A percentile compares a stretch with the other conserved stretches of the same genome.
These are phyloP conservation scores for Lathronympha strigana DNA, from an alignment of 2,888 invertebrate genomes.

Conservation along the genomic window DNA sequence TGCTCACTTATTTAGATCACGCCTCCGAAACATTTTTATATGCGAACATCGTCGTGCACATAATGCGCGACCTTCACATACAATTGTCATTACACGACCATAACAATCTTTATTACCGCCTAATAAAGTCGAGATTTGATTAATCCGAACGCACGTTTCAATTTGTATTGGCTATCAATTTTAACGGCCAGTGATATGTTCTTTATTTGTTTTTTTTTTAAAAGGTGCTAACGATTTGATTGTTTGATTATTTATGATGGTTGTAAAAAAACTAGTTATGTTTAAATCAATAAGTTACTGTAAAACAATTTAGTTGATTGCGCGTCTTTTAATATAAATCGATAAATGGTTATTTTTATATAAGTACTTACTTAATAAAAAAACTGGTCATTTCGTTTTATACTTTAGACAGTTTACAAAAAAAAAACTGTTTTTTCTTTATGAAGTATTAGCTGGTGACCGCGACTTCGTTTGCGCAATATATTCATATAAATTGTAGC, in stretches of 20 bases:
- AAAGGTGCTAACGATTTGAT: conserved; percentile 4
- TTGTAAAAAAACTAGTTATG: conserved; percentile 17
- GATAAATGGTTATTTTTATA: not conserved
- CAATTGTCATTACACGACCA: conserved; percentile 33
- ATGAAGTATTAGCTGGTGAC: no score
- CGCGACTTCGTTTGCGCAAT: no score
- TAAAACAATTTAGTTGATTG: not conserved
- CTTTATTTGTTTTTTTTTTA: conserved; percentile 33
- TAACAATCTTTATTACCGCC: conserved; percentile 31
- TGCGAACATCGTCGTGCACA: conserved; percentile 28
- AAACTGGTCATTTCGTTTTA: no score
- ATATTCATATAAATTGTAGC: no score
- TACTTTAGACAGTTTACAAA: no score
- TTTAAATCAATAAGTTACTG: not conserved
- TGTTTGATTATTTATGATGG: conserved; percentile 22
- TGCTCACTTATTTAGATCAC: not conserved
- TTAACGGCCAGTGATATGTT: conserved; percentile 29
- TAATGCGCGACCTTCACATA: conserved; percentile 31
- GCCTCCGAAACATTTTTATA: conserved; percentile 22
- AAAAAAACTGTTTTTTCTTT: no score
- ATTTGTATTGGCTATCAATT: conserved; percentile 23
- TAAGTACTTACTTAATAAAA: no score
- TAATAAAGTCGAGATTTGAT: conserved; percentile 19
- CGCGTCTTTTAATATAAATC: not conserved
- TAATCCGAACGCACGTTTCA: conserved; percentile 12